Evolutionary conservation across 2,113 vertebrate genomes (phyloP), one percentile per base, ranked within the genome.

Genomic region (Mixornis gularis): DNA sequence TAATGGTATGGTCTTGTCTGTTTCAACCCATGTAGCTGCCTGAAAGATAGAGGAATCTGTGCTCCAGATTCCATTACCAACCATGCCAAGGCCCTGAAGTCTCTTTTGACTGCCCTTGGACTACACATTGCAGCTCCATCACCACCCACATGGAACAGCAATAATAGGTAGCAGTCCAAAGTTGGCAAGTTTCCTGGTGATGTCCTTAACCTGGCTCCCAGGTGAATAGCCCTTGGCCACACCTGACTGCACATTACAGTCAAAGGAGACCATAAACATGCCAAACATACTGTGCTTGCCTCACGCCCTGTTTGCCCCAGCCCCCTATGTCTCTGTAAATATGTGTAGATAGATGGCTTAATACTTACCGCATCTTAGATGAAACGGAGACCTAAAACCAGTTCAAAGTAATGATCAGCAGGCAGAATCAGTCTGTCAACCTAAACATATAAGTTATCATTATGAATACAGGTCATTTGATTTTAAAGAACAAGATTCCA

Each of bases 1-100:
- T 65, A 71, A 41, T 10, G 15, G 25, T 24, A 30, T 59, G 29
- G 8, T 14, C 13, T 3, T 0, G 0, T 51, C 44, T 59, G 12
- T 79, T 72, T 60, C 34, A 44, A 36, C 46, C 8, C 22, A 17
- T 19, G 14, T 27, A 7, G 2, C 44, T 65, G 29, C 30, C 66
- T 40, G 24, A 38, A 90, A 40, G 25, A 24, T 0, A 32, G 10
- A 71, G 24, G 24, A 58, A 72, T 17, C 52, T 27, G 21, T 65
- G 5, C n/a, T 59, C n/a, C 30, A 34, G 58, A 46, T 36, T 53
- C 44, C 59, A 62, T 27, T 46, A 46, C n/a, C 14, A 53, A 27
- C 19, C 6, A 9, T 51, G 17, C 30, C 40, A 52, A 79, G 25
- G 29, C 29, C 51, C 44, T 19, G 29, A 32, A 59, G n/a, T 25